Base-by-base conservation (phyloP, 2,888 invertebrate species). In the Apeira syringaria region DNA sequence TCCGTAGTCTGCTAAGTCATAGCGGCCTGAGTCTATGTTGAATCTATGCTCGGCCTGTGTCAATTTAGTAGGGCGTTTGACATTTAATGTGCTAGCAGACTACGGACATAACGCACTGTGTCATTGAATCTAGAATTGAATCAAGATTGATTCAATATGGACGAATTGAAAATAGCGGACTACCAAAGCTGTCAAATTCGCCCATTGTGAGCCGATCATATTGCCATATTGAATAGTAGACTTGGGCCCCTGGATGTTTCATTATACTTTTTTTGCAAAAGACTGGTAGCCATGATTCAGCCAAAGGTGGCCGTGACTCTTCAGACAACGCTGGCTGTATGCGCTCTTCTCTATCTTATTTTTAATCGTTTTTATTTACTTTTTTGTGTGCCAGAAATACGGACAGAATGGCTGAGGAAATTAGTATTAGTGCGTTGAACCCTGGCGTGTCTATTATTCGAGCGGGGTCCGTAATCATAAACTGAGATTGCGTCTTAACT, bases 331-430 rank as follows among this genome's bases (percentile, higher is more conserved):
- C 54, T 49, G 29, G 37, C 30, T 27, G 39, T 34, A 57, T 57
- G 59, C 52, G 20, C 20, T 20, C 20, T 15, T 56, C 47, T 50
- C 53, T 62, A 42, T 47, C 53, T 27, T 44, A 61, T 60, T 57
- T 62, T 34, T 61, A 49, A 42, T 43, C 18, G 58, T 56, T 68
- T 64, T 65, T 59, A 47, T 61, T 61, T 47, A 42, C 40, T 62
- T 69, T 71, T 73, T 75, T 64, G 50, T 55, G 48, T 56, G 58
- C 59, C 56, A 20, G 20, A 20, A 20, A 5, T 20, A 20, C 20
- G 7, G 58, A 46, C 57, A 58, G 60, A 62, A 60, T 61, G 53
- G 48, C 50, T 50, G 52, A 58, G 63, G 59, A 72, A 73, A 76
- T 73, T 66, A 71, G 48, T 54, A 48, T 32, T 26, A 15, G 56